A percentile compares a stretch with the other conserved stretches of the same genome.
Conservation (phyloP, 2,113 vertebrate species). For the Psittacula cyanocephala region DNA sequence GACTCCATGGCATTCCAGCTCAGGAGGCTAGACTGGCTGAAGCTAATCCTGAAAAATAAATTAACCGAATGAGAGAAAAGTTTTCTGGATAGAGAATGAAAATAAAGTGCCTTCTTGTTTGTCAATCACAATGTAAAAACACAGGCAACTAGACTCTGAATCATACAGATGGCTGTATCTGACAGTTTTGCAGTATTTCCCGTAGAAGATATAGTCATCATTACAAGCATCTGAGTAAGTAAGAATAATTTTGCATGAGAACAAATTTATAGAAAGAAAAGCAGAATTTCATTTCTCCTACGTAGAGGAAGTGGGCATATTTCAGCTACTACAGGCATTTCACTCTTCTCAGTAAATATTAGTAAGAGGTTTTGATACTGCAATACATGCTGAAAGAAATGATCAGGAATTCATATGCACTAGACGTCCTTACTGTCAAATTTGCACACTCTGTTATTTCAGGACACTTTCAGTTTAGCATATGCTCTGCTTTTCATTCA, state of each 20-base stretch:
- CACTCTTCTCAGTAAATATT: background rate
- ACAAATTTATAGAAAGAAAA: background rate
- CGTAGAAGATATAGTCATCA: background rate
- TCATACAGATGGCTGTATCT: background rate
- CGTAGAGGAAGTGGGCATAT: conserved; percentile 18
- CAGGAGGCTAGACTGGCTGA: background rate
- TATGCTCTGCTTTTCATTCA: background rate
- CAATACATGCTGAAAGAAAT: background rate
- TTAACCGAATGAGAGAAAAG: background rate
- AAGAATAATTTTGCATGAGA: background rate
- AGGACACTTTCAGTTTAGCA: background rate
- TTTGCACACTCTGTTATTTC: background rate
- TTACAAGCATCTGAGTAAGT: conserved; percentile 3
- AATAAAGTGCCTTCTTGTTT: background rate
- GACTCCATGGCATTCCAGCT: background rate
- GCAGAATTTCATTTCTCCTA: conserved; percentile 11
- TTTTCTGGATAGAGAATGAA: background rate
- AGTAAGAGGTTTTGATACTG: background rate
- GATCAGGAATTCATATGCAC: background rate
- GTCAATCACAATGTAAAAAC: background rate
- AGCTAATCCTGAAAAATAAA: background rate
- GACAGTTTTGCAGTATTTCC: background rate
- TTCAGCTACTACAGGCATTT: background rate
- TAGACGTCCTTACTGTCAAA: background rate
- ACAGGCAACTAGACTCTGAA: background rate